Percentiles rank a stretch among this genome's conserved stretches.
phyloP scores from a whole-genome alignment of 2,888 invertebrate genomes.

The Bembecia ichneumoniformis region DNA sequence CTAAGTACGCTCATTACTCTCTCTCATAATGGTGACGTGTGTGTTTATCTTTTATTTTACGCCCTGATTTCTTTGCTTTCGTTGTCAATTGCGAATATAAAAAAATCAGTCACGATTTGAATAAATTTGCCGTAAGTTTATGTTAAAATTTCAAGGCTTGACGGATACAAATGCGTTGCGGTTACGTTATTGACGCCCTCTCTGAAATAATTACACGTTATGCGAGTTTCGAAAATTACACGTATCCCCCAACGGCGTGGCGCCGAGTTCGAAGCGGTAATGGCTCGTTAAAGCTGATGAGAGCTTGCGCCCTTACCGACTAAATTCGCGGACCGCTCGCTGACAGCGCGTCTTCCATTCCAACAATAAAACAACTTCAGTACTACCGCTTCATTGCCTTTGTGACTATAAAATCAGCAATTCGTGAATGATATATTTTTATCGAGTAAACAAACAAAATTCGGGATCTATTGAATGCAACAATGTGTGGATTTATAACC shows the following conservation, averaged over 20 bases:
- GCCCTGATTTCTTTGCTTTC: neutral
- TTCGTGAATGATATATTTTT: neutral
- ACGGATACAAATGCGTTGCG: conserved; percentile 47
- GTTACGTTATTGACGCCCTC: conserved; percentile 58
- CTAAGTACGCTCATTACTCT: conserved; percentile 51
- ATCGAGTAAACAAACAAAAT: neutral
- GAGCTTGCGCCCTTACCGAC: conserved; percentile 41
- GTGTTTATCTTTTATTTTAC: neutral
- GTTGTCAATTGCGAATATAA: neutral
- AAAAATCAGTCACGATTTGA: neutral
- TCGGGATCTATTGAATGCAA: no score
- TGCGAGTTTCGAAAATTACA: conserved; percentile 62
- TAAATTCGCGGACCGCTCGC: conserved; percentile 18
- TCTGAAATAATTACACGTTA: conserved; percentile 66
- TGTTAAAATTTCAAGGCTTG: conserved; percentile 25
- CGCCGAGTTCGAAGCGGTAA: conserved; percentile 30
- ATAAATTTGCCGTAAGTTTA: neutral
- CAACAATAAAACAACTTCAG: conserved; percentile 31
- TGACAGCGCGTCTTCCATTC: conserved; percentile 34
- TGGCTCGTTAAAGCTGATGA: conserved; percentile 71
- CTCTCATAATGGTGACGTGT: conserved; percentile 31
- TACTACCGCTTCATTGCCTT: conserved; percentile 12
- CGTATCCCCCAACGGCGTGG: conserved; percentile 31
- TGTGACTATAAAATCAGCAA: neutral
- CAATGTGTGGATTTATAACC: no score